phyloP scores from a whole-genome alignment of 1,140 invertebrate species.

The Drosophila pseudoananassae region DNA sequence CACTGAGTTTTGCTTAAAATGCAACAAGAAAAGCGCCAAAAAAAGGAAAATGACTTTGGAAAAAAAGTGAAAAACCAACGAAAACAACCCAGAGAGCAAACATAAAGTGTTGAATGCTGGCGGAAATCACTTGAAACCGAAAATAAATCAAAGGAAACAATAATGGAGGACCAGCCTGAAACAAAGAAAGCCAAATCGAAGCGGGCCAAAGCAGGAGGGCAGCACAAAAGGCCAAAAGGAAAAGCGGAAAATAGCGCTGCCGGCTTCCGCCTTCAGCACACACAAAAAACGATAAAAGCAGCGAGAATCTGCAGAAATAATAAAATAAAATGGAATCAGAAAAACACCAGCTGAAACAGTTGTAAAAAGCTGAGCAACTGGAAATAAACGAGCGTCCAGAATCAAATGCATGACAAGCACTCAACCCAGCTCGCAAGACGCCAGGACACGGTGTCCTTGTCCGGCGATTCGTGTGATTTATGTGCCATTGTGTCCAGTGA shows the following conservation, averaged over 20 bases:
- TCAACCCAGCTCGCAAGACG: slow-evolving; percentile 11
- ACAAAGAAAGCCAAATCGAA: slow-evolving; percentile 49
- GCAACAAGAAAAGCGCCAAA: slow-evolving; percentile 37
- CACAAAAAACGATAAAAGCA: slow-evolving; percentile 45
- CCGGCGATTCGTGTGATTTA: slow-evolving; percentile 60
- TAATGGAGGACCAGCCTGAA: slow-evolving; percentile 61
- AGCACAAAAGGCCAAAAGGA: slow-evolving; percentile 25
- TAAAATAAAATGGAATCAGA: slow-evolving; percentile 47
- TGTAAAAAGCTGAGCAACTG: slow-evolving; percentile 40
- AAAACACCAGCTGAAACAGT: slow-evolving; percentile 46
- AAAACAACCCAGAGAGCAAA: slow-evolving; percentile 46
- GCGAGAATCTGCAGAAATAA: slow-evolving; percentile 46
- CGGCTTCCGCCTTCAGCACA: slow-evolving; percentile 45
- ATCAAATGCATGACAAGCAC: slow-evolving; percentile 40
- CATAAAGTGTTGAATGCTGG: slow-evolving; percentile 74
- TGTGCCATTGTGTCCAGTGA: slow-evolving; percentile 46
- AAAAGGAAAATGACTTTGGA: neutral
- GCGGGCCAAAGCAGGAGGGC: slow-evolving; percentile 1
- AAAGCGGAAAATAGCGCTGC: slow-evolving; percentile 64
- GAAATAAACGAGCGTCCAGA: slow-evolving; percentile 38
- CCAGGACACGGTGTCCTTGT: slow-evolving; percentile 27
- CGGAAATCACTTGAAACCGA: slow-evolving; percentile 82
- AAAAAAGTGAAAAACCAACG: slow-evolving; percentile 32
- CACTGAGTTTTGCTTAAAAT: slow-evolving; percentile 43
- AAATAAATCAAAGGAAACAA: slow-evolving; percentile 78